Evolutionary conservation across 53 echinoderm and acorn worm genomes (phyloP).

Genomic region (Mesocentrotus franciscanus): DNA sequence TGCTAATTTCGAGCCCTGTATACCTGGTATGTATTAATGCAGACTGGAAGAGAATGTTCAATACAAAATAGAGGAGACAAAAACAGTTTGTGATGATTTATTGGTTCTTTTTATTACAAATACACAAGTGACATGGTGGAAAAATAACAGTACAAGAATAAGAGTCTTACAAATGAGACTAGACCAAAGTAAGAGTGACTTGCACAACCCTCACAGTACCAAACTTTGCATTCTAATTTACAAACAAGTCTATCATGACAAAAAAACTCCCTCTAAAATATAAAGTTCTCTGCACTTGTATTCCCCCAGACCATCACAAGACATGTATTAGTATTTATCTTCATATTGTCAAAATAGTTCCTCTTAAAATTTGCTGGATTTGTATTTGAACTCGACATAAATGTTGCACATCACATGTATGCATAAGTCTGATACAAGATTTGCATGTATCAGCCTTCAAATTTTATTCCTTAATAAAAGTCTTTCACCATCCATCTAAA

Average conservation of each 20-base stretch:
- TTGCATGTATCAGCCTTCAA: too few species aligned
- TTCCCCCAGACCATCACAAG: background rate
- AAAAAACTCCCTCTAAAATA: background rate
- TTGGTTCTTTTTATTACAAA: background rate
- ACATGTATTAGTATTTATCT: too few species aligned
- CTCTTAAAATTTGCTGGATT: too few species aligned
- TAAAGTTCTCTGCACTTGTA: background rate
- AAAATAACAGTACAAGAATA: background rate
- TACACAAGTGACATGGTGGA: constrained; percentile 16
- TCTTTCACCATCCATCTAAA: too few species aligned
- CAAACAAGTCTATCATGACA: background rate
- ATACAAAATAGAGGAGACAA: background rate
- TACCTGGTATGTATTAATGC: background rate
- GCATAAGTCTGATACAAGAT: too few species aligned
- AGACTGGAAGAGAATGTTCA: too few species aligned
- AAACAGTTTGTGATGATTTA: background rate
- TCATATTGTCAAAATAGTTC: too few species aligned
- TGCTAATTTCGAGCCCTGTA: too few species aligned
- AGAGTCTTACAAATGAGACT: background rate
- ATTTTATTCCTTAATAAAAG: too few species aligned
- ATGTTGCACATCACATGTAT: too few species aligned
- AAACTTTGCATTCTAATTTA: background rate
- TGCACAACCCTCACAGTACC: background rate
- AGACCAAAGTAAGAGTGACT: background rate
- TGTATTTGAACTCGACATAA: too few species aligned